Base-by-base conservation (phyloP, 2,113 vertebrate genomes). In the Pluvianellus socialis region DNA sequence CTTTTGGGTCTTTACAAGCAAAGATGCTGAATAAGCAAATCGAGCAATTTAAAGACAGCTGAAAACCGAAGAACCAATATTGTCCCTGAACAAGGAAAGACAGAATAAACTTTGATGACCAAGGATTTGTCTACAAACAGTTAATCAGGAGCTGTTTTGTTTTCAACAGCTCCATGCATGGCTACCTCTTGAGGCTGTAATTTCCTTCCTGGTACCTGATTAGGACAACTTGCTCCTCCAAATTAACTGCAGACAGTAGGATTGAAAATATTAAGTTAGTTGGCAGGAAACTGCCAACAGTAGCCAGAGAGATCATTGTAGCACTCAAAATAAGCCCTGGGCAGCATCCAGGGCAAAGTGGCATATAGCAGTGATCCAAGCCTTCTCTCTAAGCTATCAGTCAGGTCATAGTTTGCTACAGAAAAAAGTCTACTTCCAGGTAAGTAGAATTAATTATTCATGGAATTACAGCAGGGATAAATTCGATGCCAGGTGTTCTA, bases 181-280 rank as follows among this genome's bases (percentile, higher is more conserved):
- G 90, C 59, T 80, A 6, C 40, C 27, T 90, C 83, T 67, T 47
- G 68, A 88, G 44, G 47, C 42, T 40, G 16, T 16, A 32, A 88
- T 86, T 86, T 94, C 55, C 90, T 84, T 77, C 33, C 90, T 88
- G 42, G 17, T 86, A 55, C 59, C 59, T 52, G 72, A 90, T 88
- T 71, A 96, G 59, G 49, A 58, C 42, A 93, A 56, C 47, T 50
- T 77, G 26, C 45, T 92, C 80, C 94, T 95, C 79, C 86, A 90
- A 94, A 96, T 86, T 80, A 83, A 91, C 75, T 73, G 67, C 59
- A 86, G 91, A 86, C 62, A 82, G 73, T 9, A 62, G 82, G 50
- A 58, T 1, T 62, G 55, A 90, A 95, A 86, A 62, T 33, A 90
- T 19, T 63, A 59, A 35, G 19, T 40, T 61, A 40, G 62, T 32